phyloP scores from a whole-genome alignment of 2,113 vertebrate species.

The Otocyon megalotis region DNA sequence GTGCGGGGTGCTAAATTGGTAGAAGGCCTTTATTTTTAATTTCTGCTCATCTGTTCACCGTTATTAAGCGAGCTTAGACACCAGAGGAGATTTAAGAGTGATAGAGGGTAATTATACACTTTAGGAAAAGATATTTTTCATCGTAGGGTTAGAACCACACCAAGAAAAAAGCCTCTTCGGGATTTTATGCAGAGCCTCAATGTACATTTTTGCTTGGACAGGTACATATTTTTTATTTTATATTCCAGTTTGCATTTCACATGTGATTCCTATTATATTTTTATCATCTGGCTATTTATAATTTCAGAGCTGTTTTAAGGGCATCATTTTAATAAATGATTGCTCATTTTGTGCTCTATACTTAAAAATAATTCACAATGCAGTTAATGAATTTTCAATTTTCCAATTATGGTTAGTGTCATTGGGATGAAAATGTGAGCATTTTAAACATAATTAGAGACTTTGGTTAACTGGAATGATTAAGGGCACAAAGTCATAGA shows the following conservation, averaged over 20 bases:
- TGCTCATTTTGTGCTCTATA: slow-evolving; percentile 44
- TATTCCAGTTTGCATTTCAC: not conserved
- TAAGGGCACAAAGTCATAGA: not conserved
- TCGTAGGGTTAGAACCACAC: slow-evolving; percentile 81
- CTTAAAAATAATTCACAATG: slow-evolving; percentile 63
- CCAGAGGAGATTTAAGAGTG: slow-evolving; percentile 86
- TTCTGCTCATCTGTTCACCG: slow-evolving; percentile 87
- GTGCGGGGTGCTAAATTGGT: slow-evolving; percentile 86
- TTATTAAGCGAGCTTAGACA: slow-evolving; percentile 89
- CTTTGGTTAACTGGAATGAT: not conserved
- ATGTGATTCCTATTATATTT: slow-evolving; percentile 40
- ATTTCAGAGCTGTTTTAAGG: slow-evolving; percentile 19
- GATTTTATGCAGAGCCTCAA: slow-evolving; percentile 72
- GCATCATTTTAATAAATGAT: slow-evolving; percentile 57
- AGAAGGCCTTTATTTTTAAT: slow-evolving; percentile 89
- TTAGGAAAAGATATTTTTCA: slow-evolving; percentile 87
- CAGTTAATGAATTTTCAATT: slow-evolving; percentile 56
- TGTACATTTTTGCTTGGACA: slow-evolving; percentile 50
- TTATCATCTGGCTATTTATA: slow-evolving; percentile 1
- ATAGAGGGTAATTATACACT: slow-evolving; percentile 90
- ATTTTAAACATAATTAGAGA: slow-evolving; percentile 49
- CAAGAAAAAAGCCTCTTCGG: slow-evolving; percentile 80
- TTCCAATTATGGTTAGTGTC: slow-evolving; percentile 35
- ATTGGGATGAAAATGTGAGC: slow-evolving; percentile 23
- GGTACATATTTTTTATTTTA: slow-evolving; percentile 51